Evolutionary conservation across 2,888 invertebrate genomes (phyloP), one percentile per base, ranked within the genome.

Genomic region (Stratiomys singularior): DNA sequence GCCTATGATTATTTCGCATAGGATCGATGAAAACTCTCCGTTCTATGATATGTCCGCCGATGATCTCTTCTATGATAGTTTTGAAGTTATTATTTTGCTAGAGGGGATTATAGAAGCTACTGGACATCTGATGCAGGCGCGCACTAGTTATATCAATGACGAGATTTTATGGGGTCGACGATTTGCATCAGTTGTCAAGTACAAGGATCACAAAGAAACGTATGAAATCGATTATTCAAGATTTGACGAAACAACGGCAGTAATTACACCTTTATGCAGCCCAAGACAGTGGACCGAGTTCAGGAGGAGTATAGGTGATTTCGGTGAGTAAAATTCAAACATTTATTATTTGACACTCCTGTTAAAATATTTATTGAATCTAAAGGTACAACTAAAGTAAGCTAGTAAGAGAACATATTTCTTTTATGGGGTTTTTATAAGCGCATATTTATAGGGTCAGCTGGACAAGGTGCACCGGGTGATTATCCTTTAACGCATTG

Each of bases 1-100:
- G 99, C 99, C 99, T 0, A 92, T 96, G 85, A 94, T 96, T 9
- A 93, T 98, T 44, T 93, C 96, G 21, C 99, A 99, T 85, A 90
- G 91, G 79, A 98, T 99, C 82, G 93, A 96, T 85, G 91, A 90
- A 77, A 87, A 88, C 0, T 97, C 97, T 82, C 99, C 99, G 0
- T 90, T 99, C 30, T 98, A 93, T 88, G 91, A 92, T 81, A 90
- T 98, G 87, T 94, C 96, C 1, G 96, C 97, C 0, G 93, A 95
- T 63, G 97, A 97, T 86, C 82, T 87, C 81, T 90, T 98, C 84
- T 90, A 96, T 58, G 92, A 96, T 79, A 92, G 94, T 83, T 94
- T 97, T 83, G 93, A 97, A 88, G 89, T 98, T 84, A 92, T 97
- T 60, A 94, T 95, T 1, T 93, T 96, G 58, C 90, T 97, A 30